Conservation (phyloP, 1,140 invertebrate species). For the Drosophila chauvacae region DNA sequence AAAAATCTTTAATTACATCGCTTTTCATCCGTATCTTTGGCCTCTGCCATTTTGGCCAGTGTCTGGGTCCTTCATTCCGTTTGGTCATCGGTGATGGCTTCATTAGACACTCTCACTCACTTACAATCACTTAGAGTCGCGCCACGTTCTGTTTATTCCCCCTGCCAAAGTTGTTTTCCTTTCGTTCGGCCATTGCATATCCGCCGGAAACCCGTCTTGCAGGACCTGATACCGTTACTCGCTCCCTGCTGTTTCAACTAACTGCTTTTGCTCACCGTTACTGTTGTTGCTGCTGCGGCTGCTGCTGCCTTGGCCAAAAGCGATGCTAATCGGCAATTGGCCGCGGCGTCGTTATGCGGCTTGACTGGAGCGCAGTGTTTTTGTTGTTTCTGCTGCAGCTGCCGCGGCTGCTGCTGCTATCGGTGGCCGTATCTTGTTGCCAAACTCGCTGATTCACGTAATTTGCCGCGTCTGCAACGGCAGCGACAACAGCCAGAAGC, state of each 20-base stretch:
- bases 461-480: slow-evolving; percentile 49
- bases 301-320: slow-evolving; percentile 32
- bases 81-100: slow-evolving; percentile 44
- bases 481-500: slow-evolving; percentile 34
- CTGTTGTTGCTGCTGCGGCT: neutral
- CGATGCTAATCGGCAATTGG: slow-evolving; percentile 77
- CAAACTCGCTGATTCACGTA: slow-evolving; percentile 68
- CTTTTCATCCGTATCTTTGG: neutral
- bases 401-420: slow-evolving; percentile 21
- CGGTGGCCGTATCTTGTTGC: slow-evolving; percentile 61
- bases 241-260: slow-evolving; percentile 20
- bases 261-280: slow-evolving; percentile 28
- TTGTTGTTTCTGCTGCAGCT: slow-evolving; percentile 27
- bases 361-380: slow-evolving; percentile 21
- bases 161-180: slow-evolving; percentile 19
- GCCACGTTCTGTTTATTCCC: slow-evolving; percentile 30
- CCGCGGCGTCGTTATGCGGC: slow-evolving; percentile 63
- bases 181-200: slow-evolving; percentile 40
- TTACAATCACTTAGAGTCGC: slow-evolving; percentile 52
- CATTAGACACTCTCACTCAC: slow-evolving; percentile 54
- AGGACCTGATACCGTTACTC: slow-evolving; percentile 4
- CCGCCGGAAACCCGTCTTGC: slow-evolving; percentile 12
- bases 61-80: slow-evolving; percentile 1
- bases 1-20: neutral
- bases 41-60: neutral